Base-by-base conservation (phyloP, 2,888 invertebrate genomes). In the Anodontia alba region DNA sequence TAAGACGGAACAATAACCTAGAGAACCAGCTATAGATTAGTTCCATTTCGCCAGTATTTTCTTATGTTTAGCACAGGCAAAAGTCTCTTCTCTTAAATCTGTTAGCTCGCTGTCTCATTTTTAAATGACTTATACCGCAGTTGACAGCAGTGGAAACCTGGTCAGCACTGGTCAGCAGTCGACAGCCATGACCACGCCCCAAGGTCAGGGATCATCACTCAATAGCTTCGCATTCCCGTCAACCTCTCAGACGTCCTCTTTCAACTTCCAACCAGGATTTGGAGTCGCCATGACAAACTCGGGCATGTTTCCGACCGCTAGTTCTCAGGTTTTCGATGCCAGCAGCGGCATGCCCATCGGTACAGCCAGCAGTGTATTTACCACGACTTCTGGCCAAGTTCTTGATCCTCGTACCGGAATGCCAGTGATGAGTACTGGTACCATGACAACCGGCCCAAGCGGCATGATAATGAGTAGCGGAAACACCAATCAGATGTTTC, bases 281-380 rank as follows among this genome's bases (percentile, higher is more conserved):
- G n/a, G 17, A 20, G 26, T 26, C 5, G 5, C 49, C 49, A 54
- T 54, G 54, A 54, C 54, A 26, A 62, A 31, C 33, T 17, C 8
- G 26, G 62, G 62, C 1, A 62, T 62, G 62, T 17, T 62, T 15
- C 10, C 33, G 3, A 33, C 62, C 1, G 17, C 33, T 1, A 62
- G 12, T 29, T 26, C 57, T 10, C 62, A 33, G 17, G 10, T 62
- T 33, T 33, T 62, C 33, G 62, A 62, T 62, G 33, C 33, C 33
- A 62, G 8, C 7, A 62, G 62, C 33, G 62, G 62, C 31, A 62
- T 62, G 62, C 62, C 62, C 1, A 62, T 62, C 5, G 62, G 62
- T 33, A 33, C 62, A 1, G 17, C 62, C 2, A 20, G 23, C 5
- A 62, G 62, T 33, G 62, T 62, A 1, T 12, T 62, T 10, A 62